Conservation (phyloP, 1,140 invertebrate genomes). For the Nymphalis io region DNA sequence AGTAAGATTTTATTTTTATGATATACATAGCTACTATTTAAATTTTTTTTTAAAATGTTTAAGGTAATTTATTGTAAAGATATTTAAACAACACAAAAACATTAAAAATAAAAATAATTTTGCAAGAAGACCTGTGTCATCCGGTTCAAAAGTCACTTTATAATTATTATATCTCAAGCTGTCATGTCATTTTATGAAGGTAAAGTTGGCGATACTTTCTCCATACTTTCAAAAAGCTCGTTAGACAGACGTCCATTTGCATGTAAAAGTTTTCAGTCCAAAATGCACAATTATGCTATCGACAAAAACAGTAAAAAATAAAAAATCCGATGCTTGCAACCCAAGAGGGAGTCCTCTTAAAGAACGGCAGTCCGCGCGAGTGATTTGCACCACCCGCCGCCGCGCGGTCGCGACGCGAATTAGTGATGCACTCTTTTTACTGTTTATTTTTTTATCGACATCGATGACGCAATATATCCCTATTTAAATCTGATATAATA, state of each 20-base stretch:
- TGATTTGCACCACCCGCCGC: constrained; percentile 75
- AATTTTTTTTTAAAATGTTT: background rate
- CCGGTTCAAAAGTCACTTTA: no score
- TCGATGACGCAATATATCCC: constrained; percentile 31
- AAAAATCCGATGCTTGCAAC: constrained; percentile 38
- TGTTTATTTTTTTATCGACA: constrained; percentile 58
- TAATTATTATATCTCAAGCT: no score
- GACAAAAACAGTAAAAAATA: constrained; percentile 34
- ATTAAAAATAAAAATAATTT: no score
- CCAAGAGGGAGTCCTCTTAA: constrained; percentile 51
- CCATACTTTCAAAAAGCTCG: background rate
- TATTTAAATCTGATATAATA: background rate
- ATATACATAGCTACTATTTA: background rate
- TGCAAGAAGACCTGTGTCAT: no score
- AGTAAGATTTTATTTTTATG: background rate
- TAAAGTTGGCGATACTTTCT: background rate
- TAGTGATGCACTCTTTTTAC: constrained; percentile 52
- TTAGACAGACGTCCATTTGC: background rate
- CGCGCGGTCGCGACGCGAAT: constrained; percentile 64
- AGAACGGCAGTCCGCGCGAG: constrained; percentile 77
- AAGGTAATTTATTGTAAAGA: background rate
- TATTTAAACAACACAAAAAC: no score
- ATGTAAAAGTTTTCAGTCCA: background rate
- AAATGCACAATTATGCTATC: constrained; percentile 27
- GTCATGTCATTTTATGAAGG: no score